A percentile compares a stretch with the other conserved stretches of the same genome.
Evolutionary conservation across 2,797 vertebrate genomes (phyloP).

Genomic region (Sebastes ruberrimus): DNA sequence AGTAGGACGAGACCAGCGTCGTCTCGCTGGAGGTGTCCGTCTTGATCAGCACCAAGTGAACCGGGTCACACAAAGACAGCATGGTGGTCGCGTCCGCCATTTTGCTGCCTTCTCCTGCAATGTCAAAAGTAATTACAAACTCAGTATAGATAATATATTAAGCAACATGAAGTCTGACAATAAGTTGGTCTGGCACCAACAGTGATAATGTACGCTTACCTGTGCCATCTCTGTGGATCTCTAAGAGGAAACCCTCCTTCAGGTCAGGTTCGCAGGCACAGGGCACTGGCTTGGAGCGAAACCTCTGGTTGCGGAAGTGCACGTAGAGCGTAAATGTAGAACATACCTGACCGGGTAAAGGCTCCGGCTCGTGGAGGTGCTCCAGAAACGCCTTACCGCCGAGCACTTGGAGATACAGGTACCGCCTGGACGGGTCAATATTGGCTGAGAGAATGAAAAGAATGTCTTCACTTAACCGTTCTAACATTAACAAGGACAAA

Average conservation of each 20-base stretch:
- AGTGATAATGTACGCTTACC: conserved; percentile 72
- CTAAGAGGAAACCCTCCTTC: conserved; percentile 93
- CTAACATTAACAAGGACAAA: neutral
- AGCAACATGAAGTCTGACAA: neutral
- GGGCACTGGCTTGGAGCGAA: conserved; percentile 93
- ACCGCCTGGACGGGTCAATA: conserved; percentile 91
- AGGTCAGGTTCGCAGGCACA: conserved; percentile 97
- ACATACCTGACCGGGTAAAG: conserved; percentile 92
- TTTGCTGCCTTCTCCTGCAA: conserved; percentile 89
- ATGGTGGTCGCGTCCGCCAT: conserved; percentile 93
- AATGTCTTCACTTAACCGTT: neutral
- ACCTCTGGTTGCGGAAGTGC: conserved; percentile 96
- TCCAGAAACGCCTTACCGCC: conserved; percentile 98
- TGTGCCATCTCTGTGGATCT: conserved; percentile 89
- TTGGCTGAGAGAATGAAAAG: conserved; percentile 81
- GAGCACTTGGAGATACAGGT: conserved; percentile 95
- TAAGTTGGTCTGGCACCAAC: too few relatives aligned
- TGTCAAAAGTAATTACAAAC: neutral
- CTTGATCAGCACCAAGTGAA: conserved; percentile 95
- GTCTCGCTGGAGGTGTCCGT: conserved; percentile 91
- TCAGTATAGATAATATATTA: neutral
- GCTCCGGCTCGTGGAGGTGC: conserved; percentile 93
- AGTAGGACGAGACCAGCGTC: conserved; percentile 91
- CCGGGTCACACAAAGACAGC: conserved; percentile 94
- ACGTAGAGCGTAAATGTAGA: conserved; percentile 93